Percentiles rank a stretch among this genome's conserved stretches.
phyloP scores from a whole-genome alignment of 1,140 invertebrate genomes.

The Plutomurus gul region DNA sequence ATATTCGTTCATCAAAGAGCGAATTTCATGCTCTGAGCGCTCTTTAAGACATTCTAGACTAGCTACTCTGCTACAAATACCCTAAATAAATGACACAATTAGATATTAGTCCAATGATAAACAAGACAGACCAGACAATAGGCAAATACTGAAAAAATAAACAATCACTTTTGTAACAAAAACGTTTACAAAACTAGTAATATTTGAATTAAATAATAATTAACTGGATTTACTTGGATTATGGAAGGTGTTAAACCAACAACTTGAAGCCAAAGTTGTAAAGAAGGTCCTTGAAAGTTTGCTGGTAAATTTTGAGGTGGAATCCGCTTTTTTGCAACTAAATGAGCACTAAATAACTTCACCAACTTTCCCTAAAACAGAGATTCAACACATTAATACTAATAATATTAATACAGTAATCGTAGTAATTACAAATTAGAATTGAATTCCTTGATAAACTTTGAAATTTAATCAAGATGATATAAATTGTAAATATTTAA shows the following conservation, averaged over 20 bases:
- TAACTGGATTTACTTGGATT: constrained; percentile 66
- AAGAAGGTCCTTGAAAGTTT: constrained; percentile 70
- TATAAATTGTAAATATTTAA: neutral
- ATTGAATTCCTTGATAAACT: constrained; percentile 19
- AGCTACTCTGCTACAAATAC: constrained; percentile 65
- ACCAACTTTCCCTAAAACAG: constrained; percentile 85
- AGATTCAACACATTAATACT: neutral
- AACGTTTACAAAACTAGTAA: neutral
- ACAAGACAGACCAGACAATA: neutral
- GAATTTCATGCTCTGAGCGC: constrained; percentile 80
- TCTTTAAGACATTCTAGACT: constrained; percentile 80
- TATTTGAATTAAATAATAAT: neutral
- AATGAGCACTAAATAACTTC: constrained; percentile 86
- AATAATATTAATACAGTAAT: neutral
- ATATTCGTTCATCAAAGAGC: constrained; percentile 69
- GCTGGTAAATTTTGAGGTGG: constrained; percentile 63
- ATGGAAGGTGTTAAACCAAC: constrained; percentile 77
- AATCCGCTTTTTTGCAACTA: constrained; percentile 81
- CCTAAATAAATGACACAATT: constrained; percentile 57
- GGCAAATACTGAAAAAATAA: neutral
- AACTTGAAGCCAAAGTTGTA: constrained; percentile 87
- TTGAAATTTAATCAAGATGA: neutral
- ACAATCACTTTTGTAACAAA: too few species aligned
- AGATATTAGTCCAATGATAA: neutral
- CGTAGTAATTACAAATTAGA: neutral